These are phyloP conservation scores for Halictus rubicundus DNA, from an alignment of 1,140 invertebrate species.

Conservation along the genomic window DNA sequence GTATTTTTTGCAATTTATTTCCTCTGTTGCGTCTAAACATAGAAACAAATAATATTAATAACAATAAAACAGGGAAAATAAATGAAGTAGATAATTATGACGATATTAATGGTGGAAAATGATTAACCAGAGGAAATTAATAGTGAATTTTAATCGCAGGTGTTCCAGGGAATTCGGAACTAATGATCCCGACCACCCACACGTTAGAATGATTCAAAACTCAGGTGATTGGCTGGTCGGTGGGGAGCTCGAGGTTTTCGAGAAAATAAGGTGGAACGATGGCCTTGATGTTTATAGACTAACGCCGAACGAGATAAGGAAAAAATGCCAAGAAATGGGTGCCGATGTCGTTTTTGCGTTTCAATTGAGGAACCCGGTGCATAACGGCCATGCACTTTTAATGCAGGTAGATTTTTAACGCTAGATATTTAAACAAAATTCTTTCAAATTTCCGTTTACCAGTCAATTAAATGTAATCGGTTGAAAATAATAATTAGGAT, in stretches of 20 bases:
- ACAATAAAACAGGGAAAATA: too few species aligned
- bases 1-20: neutral
- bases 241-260: slow-evolving; percentile 95
- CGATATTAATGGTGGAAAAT: too few species aligned
- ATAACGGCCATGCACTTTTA: slow-evolving; percentile 98
- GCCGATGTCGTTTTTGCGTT: slow-evolving; percentile 99
- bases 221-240: slow-evolving; percentile 98
- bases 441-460: too few species aligned
- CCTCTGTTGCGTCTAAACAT: neutral
- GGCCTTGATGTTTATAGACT: slow-evolving; percentile 96
- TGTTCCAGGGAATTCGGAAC: slow-evolving; percentile 96
- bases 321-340: slow-evolving; percentile 89
- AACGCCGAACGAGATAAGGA: slow-evolving; percentile 95
- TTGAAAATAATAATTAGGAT: slow-evolving; percentile 81
- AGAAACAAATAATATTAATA: neutral
- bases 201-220: slow-evolving; percentile 95
- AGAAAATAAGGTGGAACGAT: slow-evolving; percentile 95
- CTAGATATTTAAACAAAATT: too few species aligned
- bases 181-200: slow-evolving; percentile 92
- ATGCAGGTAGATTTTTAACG: slow-evolving; percentile 86
- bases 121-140: too few species aligned
- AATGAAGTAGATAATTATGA: too few species aligned
- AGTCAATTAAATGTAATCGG: too few species aligned
- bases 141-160: neutral
- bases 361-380: slow-evolving; percentile 98